Conservation (phyloP, 2,888 invertebrate genomes). For the Leptarthrus brevirostris region DNA sequence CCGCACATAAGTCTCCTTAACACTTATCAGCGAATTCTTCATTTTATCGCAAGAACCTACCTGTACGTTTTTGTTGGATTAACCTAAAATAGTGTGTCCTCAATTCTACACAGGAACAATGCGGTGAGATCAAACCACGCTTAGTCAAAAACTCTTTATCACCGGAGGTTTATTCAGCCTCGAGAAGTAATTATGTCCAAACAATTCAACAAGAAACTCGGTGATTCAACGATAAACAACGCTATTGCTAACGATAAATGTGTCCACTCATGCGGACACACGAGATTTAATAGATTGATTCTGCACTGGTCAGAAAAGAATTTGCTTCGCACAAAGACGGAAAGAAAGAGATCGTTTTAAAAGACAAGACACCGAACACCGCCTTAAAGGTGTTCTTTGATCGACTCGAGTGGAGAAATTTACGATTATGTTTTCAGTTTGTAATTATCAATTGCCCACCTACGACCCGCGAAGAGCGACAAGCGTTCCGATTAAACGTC, state of each 20-base stretch:
- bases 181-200: not conserved
- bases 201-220: not conserved
- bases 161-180: not conserved
- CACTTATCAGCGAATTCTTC: too few species aligned
- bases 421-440: not conserved
- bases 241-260: not conserved
- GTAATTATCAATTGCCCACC: slow-evolving; percentile 33
- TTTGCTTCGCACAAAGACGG: not conserved
- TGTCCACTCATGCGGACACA: not conserved
- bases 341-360: not conserved
- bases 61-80: too few species aligned
- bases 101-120: too few species aligned
- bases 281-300: slow-evolving; percentile 9
- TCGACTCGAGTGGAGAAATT: not conserved
- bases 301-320: not conserved
- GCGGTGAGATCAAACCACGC: too few species aligned
- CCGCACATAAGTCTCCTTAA: too few species aligned
- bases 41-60: too few species aligned
- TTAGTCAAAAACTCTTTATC: not conserved
- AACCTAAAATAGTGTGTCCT: too few species aligned
- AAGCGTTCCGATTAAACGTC: slow-evolving; percentile 24
- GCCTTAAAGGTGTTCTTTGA: slow-evolving; percentile 6
- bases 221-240: not conserved
- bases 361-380: not conserved
- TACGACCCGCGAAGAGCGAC: not conserved